Evolutionary conservation across 2,113 vertebrate species (phyloP).

Genomic region (Falcunculus frontatus): DNA sequence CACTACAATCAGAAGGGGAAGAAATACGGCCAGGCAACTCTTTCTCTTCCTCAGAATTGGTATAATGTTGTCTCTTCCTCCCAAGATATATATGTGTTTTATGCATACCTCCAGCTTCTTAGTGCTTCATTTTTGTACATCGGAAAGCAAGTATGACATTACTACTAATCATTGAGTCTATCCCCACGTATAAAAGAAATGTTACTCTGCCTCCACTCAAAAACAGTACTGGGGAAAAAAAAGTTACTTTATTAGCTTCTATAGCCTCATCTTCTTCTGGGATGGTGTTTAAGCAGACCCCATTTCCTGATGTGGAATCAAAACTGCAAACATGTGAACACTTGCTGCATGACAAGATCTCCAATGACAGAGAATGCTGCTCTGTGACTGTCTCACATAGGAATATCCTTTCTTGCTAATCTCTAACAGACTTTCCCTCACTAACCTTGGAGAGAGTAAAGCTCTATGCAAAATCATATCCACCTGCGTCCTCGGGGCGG

Average conservation of each 20-base stretch:
- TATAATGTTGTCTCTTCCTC: neutral
- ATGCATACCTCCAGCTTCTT: neutral
- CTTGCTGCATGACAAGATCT: neutral
- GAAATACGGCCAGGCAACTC: neutral
- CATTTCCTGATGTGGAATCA: neutral
- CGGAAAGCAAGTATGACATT: accelerated
- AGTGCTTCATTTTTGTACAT: neutral
- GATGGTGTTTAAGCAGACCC: neutral
- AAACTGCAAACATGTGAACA: neutral
- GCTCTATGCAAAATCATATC: neutral
- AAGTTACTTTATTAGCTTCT: neutral
- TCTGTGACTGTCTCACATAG: neutral
- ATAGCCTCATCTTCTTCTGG: neutral
- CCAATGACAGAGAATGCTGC: neutral
- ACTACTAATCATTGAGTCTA: neutral
- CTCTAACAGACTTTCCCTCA: neutral
- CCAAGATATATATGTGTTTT: accelerated
- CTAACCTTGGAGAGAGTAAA: neutral
- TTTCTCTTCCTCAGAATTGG: neutral
- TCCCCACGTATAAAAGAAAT: neutral
- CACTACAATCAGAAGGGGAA: neutral
- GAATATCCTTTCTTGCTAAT: neutral
- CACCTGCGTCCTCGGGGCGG: accelerated
- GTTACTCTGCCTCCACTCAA: neutral
- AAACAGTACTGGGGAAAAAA: neutral